Conservation (phyloP, 2,113 vertebrate species). For the Crotalus tigris region DNA sequence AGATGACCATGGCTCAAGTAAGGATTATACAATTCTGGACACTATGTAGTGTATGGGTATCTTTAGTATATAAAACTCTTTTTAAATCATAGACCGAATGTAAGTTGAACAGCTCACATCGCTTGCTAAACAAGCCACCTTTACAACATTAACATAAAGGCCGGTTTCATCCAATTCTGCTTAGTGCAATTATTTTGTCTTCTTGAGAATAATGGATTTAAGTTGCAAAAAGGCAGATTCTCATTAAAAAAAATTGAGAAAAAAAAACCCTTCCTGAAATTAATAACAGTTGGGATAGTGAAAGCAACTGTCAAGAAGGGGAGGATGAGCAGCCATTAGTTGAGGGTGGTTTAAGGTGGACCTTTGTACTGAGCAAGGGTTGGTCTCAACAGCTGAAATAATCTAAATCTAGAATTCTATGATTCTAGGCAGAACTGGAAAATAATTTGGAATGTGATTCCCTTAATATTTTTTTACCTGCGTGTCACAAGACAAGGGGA, state of each 20-base stretch:
- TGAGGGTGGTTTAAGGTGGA: neutral
- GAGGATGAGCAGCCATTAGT: neutral
- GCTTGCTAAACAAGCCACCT: neutral
- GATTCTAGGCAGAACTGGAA: neutral
- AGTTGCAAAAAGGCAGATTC: neutral
- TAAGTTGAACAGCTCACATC: neutral
- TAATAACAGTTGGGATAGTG: neutral
- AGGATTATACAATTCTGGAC: neutral
- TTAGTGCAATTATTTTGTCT: neutral
- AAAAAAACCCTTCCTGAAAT: neutral
- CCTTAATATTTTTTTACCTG: slow-evolving; percentile 60
- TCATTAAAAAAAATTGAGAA: neutral
- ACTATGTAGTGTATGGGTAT: neutral
- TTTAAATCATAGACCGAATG: neutral
- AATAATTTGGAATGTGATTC: neutral
- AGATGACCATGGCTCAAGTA: neutral
- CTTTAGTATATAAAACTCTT: neutral
- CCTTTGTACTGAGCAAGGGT: neutral
- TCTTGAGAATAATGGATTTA: neutral
- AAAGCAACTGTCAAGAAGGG: neutral
- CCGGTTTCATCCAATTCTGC: neutral
- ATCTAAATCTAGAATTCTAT: neutral
- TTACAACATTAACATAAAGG: neutral
- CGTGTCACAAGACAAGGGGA: slow-evolving; percentile 86
- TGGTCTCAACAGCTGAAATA: neutral